These are phyloP conservation scores for Oncopeltus fasciatus DNA, from an alignment of 1,140 invertebrate genomes.

Conservation along the genomic window DNA sequence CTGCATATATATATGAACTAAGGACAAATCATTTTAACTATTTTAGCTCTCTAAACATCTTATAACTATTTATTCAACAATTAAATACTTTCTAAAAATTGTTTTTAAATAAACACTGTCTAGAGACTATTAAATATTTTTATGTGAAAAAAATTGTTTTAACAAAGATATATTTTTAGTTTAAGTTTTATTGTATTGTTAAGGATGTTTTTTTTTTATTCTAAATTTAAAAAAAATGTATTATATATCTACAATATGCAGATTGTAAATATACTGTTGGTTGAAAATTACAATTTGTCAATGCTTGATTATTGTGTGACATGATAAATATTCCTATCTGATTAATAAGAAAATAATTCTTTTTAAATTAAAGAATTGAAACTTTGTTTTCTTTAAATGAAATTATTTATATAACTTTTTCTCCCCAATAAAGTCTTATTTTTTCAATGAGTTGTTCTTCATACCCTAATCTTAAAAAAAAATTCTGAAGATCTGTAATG, in stretches of 20 bases:
- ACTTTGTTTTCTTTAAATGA: not conserved
- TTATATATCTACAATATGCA: not conserved
- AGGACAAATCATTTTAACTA: not conserved
- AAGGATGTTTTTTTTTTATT: not conserved
- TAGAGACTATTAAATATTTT: not conserved
- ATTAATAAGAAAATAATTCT: not conserved
- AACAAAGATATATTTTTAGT: not conserved
- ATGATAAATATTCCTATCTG: not conserved
- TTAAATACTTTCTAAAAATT: not conserved
- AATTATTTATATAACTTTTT: not conserved
- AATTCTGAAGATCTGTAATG: too few relatives aligned
- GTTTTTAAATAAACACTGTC: not conserved
- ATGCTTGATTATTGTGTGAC: not conserved
- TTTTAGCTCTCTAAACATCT: not conserved
- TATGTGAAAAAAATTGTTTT: not conserved
- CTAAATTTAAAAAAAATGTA: not conserved
- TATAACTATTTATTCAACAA: not conserved
- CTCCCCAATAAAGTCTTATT: not conserved
- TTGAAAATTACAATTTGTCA: not conserved
- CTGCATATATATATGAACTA: not conserved
- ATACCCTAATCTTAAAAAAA: too few relatives aligned
- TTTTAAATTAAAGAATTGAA: not conserved
- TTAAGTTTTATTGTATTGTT: not conserved
- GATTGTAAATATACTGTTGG: not conserved
- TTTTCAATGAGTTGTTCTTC: not conserved